Conservation (phyloP, 2,888 invertebrate genomes). For the Thereva nobilitata region DNA sequence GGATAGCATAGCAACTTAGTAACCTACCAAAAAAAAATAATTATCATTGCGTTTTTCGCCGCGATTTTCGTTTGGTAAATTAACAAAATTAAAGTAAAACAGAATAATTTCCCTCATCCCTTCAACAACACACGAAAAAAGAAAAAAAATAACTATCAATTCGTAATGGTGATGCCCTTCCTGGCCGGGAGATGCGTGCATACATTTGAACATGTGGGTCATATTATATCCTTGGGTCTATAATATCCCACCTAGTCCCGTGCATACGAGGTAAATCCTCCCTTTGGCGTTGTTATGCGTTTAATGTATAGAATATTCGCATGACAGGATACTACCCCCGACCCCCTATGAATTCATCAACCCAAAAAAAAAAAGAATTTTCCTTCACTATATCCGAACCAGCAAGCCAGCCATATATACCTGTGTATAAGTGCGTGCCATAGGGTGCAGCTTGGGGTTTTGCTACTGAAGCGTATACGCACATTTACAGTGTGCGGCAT, state of each 20-base stretch:
- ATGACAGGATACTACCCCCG: constrained; percentile 37
- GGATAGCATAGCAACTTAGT: too few species aligned
- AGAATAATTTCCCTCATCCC: too few species aligned
- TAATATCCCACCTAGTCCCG: constrained; percentile 2
- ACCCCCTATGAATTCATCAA: constrained; percentile 36
- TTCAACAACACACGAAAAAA: too few species aligned
- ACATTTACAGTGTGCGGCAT: constrained; percentile 21
- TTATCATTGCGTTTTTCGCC: too few species aligned
- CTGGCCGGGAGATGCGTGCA: too few species aligned
- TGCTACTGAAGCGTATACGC: constrained; percentile 40
- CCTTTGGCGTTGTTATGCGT: constrained; percentile 34
- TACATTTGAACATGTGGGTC: constrained; percentile 23
- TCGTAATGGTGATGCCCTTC: too few species aligned
- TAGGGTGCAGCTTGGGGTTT: constrained; percentile 38
- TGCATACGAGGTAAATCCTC: constrained; percentile 8
- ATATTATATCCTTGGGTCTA: constrained; percentile 25
- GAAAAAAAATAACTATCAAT: too few species aligned
- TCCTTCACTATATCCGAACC: constrained; percentile 26
- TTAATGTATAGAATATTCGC: constrained; percentile 41
- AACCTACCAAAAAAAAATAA: too few species aligned
- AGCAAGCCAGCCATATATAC: constrained; percentile 6
- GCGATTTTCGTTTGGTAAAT: too few species aligned
- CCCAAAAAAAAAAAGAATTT: constrained; percentile 36
- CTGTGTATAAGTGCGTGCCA: constrained; percentile 27
- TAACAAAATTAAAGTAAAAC: too few species aligned